Percentiles rank a stretch among this genome's conserved stretches.
phyloP scores from a whole-genome alignment of 2,888 invertebrate species.

The Brachycybe producta region DNA sequence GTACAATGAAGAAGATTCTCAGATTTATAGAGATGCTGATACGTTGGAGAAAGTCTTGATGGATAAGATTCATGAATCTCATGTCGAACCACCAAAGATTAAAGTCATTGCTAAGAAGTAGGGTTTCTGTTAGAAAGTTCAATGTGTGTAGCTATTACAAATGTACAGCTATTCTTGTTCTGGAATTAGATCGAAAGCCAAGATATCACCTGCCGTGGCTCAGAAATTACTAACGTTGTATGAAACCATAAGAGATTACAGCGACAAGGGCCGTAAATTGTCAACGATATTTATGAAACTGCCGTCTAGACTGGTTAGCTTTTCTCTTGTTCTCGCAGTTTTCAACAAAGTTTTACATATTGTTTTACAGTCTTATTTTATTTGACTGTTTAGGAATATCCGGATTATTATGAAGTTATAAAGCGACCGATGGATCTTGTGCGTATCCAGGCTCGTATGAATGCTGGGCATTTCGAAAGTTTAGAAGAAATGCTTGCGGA shows the following conservation, averaged over 20 bases:
- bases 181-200: constrained; percentile 14
- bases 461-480: constrained; percentile 57
- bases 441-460: constrained; percentile 73
- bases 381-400: constrained; percentile 56
- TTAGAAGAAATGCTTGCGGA: constrained; percentile 80
- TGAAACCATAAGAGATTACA: constrained; percentile 77
- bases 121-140: not conserved
- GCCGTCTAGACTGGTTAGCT: constrained; percentile 64
- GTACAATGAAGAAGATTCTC: constrained; percentile 91
- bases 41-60: constrained; percentile 69
- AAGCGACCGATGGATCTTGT: constrained; percentile 95
- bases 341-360: not conserved
- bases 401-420: constrained; percentile 94
- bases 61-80: constrained; percentile 63
- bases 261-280: constrained; percentile 79
- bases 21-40: constrained; percentile 88
- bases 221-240: constrained; percentile 73
- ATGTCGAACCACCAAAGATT: constrained; percentile 20
- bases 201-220: constrained; percentile 35
- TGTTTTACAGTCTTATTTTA: constrained; percentile 7
- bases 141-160: not conserved
- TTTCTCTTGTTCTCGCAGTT: constrained; percentile 12
- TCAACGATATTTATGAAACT: constrained; percentile 88
- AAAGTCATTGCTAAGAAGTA: constrained; percentile 20
- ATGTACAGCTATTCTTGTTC: not conserved